Evolutionary conservation across 2,888 invertebrate genomes (phyloP).

Genomic region (Drosophila pseudotalamancana): DNA sequence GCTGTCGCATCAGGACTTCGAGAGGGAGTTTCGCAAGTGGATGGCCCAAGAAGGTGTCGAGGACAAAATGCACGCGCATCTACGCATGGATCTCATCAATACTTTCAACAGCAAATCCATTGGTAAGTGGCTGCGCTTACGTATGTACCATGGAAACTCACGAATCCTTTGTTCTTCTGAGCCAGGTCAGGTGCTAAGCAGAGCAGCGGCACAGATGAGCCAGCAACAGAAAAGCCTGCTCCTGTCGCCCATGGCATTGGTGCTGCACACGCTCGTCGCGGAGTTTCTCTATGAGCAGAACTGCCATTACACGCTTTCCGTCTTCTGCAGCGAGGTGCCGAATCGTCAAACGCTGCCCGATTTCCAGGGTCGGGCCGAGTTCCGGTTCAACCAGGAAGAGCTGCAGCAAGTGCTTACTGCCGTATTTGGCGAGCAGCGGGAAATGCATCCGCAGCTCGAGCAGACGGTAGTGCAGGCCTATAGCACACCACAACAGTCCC

Average conservation of each 20-base stretch:
- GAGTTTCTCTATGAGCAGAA: slow-evolving; percentile 83
- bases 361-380: slow-evolving; percentile 73
- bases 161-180: too few relatives aligned
- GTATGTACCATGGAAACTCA: too few relatives aligned
- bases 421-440: slow-evolving; percentile 33
- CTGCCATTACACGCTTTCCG: slow-evolving; percentile 83
- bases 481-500: slow-evolving; percentile 25
- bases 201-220: slow-evolving; percentile 25
- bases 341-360: slow-evolving; percentile 81
- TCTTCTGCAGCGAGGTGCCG: slow-evolving; percentile 83
- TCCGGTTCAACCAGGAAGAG: slow-evolving; percentile 80
- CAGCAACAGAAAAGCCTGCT: slow-evolving; percentile 34
- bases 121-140: slow-evolving; percentile 65
- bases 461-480: slow-evolving; percentile 30
- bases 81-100: slow-evolving; percentile 81
- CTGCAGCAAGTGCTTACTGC: slow-evolving; percentile 72
- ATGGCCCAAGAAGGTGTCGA: slow-evolving; percentile 82
- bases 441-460: neutral
- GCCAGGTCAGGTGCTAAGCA: slow-evolving; percentile 47
- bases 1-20: slow-evolving; percentile 81
- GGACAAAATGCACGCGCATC: slow-evolving; percentile 78
- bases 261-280: slow-evolving; percentile 82
- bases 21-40: slow-evolving; percentile 82
- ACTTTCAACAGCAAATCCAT: slow-evolving; percentile 82
- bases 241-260: slow-evolving; percentile 76